Evolutionary conservation across 2,888 invertebrate species (phyloP).

Genomic region (Bursaphelenchus okinawaensis): DNA sequence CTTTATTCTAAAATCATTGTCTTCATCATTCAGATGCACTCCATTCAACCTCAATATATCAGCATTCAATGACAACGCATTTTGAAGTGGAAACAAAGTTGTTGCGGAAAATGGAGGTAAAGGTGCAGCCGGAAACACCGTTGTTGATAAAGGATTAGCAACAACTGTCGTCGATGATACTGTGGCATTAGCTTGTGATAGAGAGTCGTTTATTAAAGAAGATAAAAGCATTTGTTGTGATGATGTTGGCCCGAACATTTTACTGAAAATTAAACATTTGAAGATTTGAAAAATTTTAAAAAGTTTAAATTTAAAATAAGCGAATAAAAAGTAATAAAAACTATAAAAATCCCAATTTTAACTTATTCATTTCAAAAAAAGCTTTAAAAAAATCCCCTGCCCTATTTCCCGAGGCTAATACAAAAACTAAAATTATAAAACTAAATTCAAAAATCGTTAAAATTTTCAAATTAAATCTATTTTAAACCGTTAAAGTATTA

Average conservation of each 20-base stretch:
- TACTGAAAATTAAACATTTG: no score
- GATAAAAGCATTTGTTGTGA: not conserved
- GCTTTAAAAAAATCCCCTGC: no score
- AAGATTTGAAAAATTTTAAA: no score
- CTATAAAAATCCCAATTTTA: no score
- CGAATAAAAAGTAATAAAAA: no score
- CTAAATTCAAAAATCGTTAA: no score
- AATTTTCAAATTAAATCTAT: no score
- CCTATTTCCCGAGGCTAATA: no score
- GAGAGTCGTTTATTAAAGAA: not conserved
- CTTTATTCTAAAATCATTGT: not conserved
- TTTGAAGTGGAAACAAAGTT: not conserved
- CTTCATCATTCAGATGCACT: not conserved
- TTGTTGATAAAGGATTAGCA: not conserved
- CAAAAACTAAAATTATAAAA: no score
- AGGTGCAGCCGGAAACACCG: not conserved
- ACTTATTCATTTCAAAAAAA: no score
- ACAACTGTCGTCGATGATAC: not conserved
- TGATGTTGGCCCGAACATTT: not conserved
- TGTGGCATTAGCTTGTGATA: not conserved
- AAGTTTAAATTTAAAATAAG: no score
- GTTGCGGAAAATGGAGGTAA: not conserved
- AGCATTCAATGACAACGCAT: not conserved
- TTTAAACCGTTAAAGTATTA: no score
- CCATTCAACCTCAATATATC: not conserved